These are phyloP conservation scores for Apis laboriosa DNA, from an alignment of 1,140 invertebrate species.

Conservation along the genomic window DNA sequence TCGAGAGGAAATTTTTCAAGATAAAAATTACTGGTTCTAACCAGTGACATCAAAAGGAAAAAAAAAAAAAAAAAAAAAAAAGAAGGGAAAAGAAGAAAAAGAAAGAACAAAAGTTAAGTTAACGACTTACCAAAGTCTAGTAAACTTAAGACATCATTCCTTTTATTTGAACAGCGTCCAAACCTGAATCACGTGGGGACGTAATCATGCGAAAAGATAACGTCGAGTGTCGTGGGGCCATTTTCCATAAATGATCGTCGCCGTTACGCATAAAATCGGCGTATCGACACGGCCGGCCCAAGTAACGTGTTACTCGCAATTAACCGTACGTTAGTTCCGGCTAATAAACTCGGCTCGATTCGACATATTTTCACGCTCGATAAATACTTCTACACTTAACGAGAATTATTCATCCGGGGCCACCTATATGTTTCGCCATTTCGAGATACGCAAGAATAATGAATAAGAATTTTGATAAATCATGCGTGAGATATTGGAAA, in stretches of 20 bases:
- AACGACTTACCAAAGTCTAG: slow-evolving; percentile 12
- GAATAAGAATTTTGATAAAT: not conserved
- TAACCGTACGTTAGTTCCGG: slow-evolving; percentile 44
- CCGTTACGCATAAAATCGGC: slow-evolving; percentile 35
- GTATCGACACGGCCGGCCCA: slow-evolving; percentile 12
- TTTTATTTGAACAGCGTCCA: not conserved
- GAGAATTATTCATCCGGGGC: slow-evolving; percentile 7
- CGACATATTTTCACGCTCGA: slow-evolving; percentile 38
- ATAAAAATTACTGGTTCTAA: no score
- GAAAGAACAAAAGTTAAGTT: no score
- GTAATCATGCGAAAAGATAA: slow-evolving; percentile 45
- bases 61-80: not conserved
- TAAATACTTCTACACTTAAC: slow-evolving; percentile 7
- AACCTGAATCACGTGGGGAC: not conserved
- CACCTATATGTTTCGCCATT: not conserved
- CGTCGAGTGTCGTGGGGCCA: slow-evolving; percentile 4
- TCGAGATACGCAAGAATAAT: not conserved
- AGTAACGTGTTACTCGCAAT: slow-evolving; percentile 44
- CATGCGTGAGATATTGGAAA: not conserved
- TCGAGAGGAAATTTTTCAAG: no score
- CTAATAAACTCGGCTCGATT: slow-evolving; percentile 22
- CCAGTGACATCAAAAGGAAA: no score
- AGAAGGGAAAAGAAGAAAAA: not conserved
- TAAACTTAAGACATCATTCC: not conserved
- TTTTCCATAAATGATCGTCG: slow-evolving; percentile 40